phyloP scores from a whole-genome alignment of 1,140 invertebrate genomes.

The Heterodera schachtii region DNA sequence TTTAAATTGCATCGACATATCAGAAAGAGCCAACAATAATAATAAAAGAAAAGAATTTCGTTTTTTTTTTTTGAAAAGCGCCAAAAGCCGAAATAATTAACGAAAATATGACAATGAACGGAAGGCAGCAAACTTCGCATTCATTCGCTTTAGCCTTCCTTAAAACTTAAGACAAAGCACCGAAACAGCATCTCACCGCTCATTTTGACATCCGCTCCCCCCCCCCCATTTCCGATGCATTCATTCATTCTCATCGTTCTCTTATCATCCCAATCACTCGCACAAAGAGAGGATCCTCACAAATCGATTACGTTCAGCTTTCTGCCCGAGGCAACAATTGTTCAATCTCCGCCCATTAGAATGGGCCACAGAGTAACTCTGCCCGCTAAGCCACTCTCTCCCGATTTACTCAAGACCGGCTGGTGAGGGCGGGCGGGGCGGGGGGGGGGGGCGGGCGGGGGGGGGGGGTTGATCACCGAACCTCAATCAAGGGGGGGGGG shows the following conservation, averaged over 20 bases:
- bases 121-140: not conserved
- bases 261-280: constrained; percentile 6
- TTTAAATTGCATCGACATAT: not conserved
- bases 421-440: not conserved
- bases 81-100: not conserved
- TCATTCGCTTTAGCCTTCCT: not conserved
- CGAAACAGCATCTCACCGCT: not conserved
- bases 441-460: not conserved
- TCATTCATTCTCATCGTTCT: constrained; percentile 11
- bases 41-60: not conserved
- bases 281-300: not conserved
- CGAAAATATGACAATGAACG: no score
- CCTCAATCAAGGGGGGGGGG: not conserved
- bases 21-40: not conserved
- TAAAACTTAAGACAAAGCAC: not conserved
- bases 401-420: not conserved
- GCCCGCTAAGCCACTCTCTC: not conserved
- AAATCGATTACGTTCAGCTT: constrained; percentile 19
- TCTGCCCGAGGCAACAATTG: constrained; percentile 11
- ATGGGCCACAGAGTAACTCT: not conserved
- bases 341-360: not conserved
- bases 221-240: not conserved
- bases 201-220: constrained; percentile 3
- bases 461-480: not conserved
- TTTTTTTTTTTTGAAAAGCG: no score